Conservation (phyloP, 2,888 invertebrate genomes). For the Buathra laborator region DNA sequence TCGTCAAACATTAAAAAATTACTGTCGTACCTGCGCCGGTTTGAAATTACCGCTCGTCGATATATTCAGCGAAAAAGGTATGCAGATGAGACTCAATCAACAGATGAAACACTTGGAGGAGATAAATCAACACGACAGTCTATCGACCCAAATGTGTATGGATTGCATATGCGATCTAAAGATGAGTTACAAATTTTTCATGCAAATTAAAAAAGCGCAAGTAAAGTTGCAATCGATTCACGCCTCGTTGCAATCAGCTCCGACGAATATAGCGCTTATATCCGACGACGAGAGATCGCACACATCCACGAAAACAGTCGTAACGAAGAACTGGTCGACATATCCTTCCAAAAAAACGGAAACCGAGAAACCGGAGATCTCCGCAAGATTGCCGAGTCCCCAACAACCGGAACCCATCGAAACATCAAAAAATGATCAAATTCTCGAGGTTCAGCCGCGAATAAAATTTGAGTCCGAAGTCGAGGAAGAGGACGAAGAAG, state of each 20-base stretch:
- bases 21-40: conserved; percentile 84
- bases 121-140: conserved; percentile 78
- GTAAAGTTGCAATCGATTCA: conserved; percentile 81
- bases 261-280: background rate
- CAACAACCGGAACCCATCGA: background rate
- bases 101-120: conserved; percentile 83
- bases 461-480: conserved; percentile 24
- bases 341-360: conserved; percentile 45
- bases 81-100: conserved; percentile 82
- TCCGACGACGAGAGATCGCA: conserved; percentile 51
- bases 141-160: conserved; percentile 84
- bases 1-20: conserved; percentile 79
- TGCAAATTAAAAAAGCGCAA: conserved; percentile 84
- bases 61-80: conserved; percentile 82
- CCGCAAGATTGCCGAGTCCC: background rate
- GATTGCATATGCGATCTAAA: conserved; percentile 84
- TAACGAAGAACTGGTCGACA: conserved; percentile 20
- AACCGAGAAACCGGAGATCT: conserved; percentile 31
- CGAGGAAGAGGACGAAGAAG: background rate
- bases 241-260: conserved; percentile 69
- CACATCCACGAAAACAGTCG: background rate
- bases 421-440: background rate
- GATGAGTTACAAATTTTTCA: conserved; percentile 84
- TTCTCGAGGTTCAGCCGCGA: background rate
- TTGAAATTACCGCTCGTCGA: conserved; percentile 82